phyloP scores from a whole-genome alignment of 2,113 vertebrate species.

The Catharus bicknelli region DNA sequence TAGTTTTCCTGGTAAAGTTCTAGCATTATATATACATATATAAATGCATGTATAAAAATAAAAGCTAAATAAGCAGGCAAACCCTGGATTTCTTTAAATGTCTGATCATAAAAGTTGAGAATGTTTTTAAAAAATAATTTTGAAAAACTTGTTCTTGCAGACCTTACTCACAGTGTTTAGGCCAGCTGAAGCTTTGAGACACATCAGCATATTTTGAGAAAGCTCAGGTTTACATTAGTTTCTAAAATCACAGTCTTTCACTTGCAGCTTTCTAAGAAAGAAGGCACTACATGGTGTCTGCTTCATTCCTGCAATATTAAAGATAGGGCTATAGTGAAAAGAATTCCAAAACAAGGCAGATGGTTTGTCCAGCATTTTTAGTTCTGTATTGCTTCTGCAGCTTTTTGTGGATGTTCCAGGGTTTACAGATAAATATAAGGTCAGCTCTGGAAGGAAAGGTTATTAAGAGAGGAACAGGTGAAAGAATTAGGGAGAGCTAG shows the following conservation, averaged over 20 bases:
- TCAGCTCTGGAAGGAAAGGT: background rate
- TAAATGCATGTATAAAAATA: background rate
- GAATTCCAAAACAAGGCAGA: background rate
- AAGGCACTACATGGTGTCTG: background rate
- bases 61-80: background rate
- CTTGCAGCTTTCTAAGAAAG: slow-evolving; percentile 18
- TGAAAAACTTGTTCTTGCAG: background rate
- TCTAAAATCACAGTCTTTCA: background rate
- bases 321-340: background rate
- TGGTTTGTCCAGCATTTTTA: background rate
- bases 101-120: background rate
- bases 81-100: background rate
- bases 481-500: background rate
- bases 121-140: background rate
- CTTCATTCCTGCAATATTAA: background rate
- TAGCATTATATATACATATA: background rate
- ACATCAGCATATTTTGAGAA: background rate
- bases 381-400: background rate
- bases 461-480: background rate
- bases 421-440: background rate
- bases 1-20: background rate
- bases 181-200: background rate
- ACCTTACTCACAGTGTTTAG: background rate
- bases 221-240: background rate
- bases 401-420: background rate